Evolutionary conservation across 2,113 vertebrate species (phyloP).

Genomic region (Hippopotamus amphibius): DNA sequence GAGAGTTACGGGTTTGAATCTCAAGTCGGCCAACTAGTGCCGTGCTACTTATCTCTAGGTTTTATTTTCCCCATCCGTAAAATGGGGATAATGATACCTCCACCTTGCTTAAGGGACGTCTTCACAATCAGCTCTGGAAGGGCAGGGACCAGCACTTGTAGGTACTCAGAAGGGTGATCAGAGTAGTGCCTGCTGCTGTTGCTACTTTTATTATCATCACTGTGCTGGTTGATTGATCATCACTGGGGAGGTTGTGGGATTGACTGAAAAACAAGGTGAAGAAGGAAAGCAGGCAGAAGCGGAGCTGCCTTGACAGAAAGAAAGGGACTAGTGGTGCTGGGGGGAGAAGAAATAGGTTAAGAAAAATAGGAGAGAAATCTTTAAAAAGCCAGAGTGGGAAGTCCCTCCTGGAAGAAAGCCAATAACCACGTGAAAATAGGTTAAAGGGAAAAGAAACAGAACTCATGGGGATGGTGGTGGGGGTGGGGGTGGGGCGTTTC

Average conservation of each 20-base stretch:
- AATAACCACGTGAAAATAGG: background rate
- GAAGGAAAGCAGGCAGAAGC: background rate
- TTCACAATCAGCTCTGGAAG: background rate
- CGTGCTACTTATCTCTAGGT: background rate
- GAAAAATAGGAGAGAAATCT: background rate
- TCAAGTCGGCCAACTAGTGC: no score
- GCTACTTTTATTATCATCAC: accelerated
- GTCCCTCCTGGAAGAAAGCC: background rate
- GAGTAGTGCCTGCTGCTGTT: background rate
- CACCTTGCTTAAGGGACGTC: background rate
- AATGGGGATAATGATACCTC: background rate
- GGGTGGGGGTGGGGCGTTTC: background rate
- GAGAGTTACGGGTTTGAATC: background rate
- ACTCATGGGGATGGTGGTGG: no score
- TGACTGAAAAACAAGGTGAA: background rate
- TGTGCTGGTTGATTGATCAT: background rate
- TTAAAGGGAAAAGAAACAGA: background rate
- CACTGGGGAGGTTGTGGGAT: background rate
- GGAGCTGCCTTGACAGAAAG: background rate
- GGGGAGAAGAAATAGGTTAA: background rate
- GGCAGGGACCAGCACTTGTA: background rate
- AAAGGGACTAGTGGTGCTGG: background rate
- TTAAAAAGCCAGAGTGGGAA: background rate
- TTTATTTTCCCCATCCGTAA: background rate
- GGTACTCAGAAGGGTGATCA: no score